A percentile compares a stretch with the other conserved stretches of the same genome.
Evolutionary conservation across 2,797 vertebrate species (phyloP).

Genomic region (Mycteria americana): DNA sequence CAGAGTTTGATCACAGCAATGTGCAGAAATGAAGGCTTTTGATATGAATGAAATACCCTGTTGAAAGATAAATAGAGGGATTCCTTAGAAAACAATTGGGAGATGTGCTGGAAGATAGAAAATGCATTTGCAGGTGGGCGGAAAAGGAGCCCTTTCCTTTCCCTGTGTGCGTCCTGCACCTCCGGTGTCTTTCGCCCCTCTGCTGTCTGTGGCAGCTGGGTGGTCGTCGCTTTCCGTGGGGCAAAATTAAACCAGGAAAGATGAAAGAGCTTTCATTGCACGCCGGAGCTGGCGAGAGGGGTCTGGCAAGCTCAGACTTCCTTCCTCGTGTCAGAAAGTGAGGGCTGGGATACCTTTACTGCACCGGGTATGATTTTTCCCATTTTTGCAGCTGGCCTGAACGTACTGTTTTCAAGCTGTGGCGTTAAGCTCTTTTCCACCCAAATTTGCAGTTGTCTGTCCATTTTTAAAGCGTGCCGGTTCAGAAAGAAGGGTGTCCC

Average conservation of each 20-base stretch:
- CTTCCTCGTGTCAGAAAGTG: neutral
- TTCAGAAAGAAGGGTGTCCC: neutral
- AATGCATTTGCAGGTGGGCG: neutral
- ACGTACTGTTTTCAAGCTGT: neutral
- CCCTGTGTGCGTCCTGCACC: fast-evolving
- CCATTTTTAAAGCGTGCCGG: fast-evolving
- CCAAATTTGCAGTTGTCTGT: neutral
- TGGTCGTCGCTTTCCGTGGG: neutral
- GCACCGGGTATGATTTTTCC: fast-evolving
- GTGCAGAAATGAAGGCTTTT: neutral
- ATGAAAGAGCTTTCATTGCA: neutral
- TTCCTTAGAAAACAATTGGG: neutral
- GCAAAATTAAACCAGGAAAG: neutral
- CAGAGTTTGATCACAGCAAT: neutral
- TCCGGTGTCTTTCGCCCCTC: neutral
- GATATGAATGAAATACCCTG: neutral
- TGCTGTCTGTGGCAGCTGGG: too few relatives aligned
- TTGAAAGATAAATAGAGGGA: neutral
- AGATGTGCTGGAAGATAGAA: neutral
- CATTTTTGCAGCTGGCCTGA: neutral
- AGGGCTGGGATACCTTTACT: neutral
- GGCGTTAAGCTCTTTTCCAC: neutral
- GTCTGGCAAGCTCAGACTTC: neutral
- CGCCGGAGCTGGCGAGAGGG: fast-evolving
- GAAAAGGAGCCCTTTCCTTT: neutral